phyloP scores from a whole-genome alignment of 2,888 invertebrate genomes.

The Campoplex nolae region DNA sequence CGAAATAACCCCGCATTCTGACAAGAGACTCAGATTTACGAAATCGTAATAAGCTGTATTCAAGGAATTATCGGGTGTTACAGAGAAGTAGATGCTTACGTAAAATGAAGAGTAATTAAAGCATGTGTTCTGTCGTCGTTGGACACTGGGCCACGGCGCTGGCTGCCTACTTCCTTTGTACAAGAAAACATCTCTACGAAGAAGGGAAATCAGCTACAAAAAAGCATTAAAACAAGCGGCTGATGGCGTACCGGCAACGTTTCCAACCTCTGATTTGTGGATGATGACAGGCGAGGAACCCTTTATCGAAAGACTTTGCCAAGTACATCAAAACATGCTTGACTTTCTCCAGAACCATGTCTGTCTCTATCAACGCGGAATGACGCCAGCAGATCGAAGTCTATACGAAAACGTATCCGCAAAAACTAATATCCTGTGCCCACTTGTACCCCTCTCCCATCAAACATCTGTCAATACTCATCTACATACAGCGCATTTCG shows the following conservation, averaged over 20 bases:
- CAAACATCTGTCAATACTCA: neutral
- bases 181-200: too few species aligned
- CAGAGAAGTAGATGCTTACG: too few species aligned
- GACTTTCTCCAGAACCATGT: slow-evolving; percentile 5
- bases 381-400: slow-evolving; percentile 2
- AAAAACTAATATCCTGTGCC: neutral
- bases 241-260: neutral
- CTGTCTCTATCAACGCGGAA: slow-evolving; percentile 13
- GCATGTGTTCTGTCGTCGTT: too few species aligned
- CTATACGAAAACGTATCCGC: slow-evolving; percentile 31
- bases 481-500: neutral
- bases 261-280: slow-evolving; percentile 32
- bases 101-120: too few species aligned
- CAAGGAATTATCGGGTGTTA: too few species aligned
- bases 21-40: too few species aligned
- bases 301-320: slow-evolving; percentile 26
- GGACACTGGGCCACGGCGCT: too few species aligned
- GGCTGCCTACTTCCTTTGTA: too few species aligned
- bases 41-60: too few species aligned
- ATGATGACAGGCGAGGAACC: slow-evolving; percentile 24
- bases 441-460: neutral
- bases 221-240: too few species aligned
- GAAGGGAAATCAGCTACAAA: too few species aligned
- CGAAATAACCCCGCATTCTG: neutral
- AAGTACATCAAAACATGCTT: slow-evolving; percentile 12